phyloP scores from a whole-genome alignment of 1,140 invertebrate species.

The Drosophila persimilis region DNA sequence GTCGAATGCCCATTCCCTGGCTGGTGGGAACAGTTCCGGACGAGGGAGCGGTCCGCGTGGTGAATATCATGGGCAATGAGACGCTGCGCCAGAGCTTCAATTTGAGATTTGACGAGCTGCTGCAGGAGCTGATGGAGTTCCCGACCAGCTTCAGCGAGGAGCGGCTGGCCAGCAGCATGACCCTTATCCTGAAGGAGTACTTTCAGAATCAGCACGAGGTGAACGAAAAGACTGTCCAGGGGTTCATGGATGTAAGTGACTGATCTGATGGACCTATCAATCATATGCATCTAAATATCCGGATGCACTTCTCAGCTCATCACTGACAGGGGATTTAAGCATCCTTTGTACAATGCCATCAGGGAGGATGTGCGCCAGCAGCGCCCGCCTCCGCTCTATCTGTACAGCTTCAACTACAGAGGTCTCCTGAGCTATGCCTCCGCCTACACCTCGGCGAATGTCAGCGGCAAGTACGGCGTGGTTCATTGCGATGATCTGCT shows the following conservation, averaged over 20 bases:
- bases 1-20: constrained; percentile 79
- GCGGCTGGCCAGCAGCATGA: constrained; percentile 32
- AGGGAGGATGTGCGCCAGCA: constrained; percentile 42
- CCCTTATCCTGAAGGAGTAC: constrained; percentile 60
- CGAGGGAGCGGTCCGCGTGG: constrained; percentile 83
- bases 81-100: constrained; percentile 74
- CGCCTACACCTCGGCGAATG: constrained; percentile 56
- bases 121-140: constrained; percentile 71
- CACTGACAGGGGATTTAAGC: constrained; percentile 70
- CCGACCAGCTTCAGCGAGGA: constrained; percentile 19
- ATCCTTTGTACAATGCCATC: constrained; percentile 65
- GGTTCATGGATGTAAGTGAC: constrained; percentile 80
- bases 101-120: constrained; percentile 59
- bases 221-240: constrained; percentile 59
- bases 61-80: constrained; percentile 74
- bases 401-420: constrained; percentile 71
- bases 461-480: constrained; percentile 59
- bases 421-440: constrained; percentile 64
- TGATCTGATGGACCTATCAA: neutral
- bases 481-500: constrained; percentile 81
- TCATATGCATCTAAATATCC: neutral
- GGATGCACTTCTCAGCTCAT: constrained; percentile 52
- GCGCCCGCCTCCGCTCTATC: constrained; percentile 50
- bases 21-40: constrained; percentile 81
- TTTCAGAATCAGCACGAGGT: constrained; percentile 58